These are phyloP conservation scores for Chlorocebus sabaeus DNA, from an alignment of 2,113 vertebrate genomes.

Conservation along the genomic window DNA sequence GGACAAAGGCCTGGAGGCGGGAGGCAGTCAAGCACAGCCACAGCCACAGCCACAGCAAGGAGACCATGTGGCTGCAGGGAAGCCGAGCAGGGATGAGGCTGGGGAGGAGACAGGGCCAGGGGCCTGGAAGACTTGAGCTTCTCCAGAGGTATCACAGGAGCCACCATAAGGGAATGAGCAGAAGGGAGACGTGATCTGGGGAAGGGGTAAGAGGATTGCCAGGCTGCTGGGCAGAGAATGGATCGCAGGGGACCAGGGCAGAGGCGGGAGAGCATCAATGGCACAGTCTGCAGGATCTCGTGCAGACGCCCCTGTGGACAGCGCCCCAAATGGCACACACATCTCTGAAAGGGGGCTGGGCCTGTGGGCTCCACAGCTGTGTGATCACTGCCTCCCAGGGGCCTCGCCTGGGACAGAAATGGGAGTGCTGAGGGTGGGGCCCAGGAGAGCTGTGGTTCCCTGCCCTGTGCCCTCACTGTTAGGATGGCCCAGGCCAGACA, in stretches of 20 bases:
- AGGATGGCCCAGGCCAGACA: neutral
- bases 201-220: neutral
- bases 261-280: neutral
- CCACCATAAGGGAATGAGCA: fast-evolving
- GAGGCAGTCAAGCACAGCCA: neutral
- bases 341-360: neutral
- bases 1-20: neutral
- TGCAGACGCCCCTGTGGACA: neutral
- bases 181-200: neutral
- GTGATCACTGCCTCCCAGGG: neutral
- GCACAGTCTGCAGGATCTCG: neutral
- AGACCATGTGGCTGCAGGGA: neutral
- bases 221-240: neutral
- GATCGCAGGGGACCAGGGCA: neutral
- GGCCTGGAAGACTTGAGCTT: neutral
- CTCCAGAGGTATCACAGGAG: neutral
- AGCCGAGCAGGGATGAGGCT: no score
- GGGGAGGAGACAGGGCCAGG: neutral
- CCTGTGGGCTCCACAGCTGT: no score
- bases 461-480: neutral
- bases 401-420: neutral
- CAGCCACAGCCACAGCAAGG: neutral
- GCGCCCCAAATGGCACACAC: neutral
- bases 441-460: neutral
- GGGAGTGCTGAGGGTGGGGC: neutral